These are phyloP conservation scores for Pteropus alecto DNA, from an alignment of 2,113 vertebrate species.

Conservation along the genomic window DNA sequence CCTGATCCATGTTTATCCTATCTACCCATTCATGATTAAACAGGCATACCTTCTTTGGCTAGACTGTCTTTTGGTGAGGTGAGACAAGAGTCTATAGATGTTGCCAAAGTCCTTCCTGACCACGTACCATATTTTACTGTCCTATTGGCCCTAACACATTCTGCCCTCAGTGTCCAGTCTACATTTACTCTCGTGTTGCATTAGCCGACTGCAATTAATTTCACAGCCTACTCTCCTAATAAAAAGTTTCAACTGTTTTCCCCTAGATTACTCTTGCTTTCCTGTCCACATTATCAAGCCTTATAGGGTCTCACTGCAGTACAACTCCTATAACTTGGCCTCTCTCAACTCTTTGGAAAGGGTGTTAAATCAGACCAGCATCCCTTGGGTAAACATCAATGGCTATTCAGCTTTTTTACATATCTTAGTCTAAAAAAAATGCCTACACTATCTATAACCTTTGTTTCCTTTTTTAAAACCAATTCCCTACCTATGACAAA, in stretches of 20 bases:
- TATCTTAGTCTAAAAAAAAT: neutral
- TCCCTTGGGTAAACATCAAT: neutral
- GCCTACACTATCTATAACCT: neutral
- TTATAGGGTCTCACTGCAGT: neutral
- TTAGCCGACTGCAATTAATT: neutral
- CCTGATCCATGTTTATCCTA: neutral
- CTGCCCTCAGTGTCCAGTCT: neutral
- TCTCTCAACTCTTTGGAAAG: neutral
- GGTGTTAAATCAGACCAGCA: neutral
- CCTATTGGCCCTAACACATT: neutral
- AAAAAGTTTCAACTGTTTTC: neutral
- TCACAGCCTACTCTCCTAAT: neutral
- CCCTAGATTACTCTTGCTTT: neutral
- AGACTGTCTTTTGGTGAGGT: neutral
- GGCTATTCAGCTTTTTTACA: neutral
- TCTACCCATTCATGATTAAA: neutral
- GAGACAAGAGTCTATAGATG: neutral
- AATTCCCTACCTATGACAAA: neutral
- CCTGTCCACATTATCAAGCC: neutral
- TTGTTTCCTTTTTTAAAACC: conserved; percentile 17
- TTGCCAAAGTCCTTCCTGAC: neutral
- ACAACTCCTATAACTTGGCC: neutral
- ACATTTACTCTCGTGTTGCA: neutral
- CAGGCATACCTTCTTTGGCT: neutral
- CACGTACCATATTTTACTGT: neutral